Base-by-base conservation (phyloP, 2,113 vertebrate genomes). In the Mus spicilegus region DNA sequence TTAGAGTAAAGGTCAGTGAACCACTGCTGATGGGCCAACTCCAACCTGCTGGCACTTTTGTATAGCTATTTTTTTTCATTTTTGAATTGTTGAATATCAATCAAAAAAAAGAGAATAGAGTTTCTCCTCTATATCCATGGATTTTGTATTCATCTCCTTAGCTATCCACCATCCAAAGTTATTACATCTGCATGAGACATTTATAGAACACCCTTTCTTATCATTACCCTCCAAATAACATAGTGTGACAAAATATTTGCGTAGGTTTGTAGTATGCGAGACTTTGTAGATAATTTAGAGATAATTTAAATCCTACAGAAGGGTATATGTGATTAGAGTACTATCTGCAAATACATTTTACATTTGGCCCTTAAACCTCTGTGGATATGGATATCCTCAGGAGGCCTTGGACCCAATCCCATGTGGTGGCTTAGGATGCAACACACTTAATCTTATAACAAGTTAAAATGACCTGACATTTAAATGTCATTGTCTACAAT, bases 21-120 rank as follows among this genome's bases (percentile, higher is more conserved):
- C 10, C 10, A 36, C 2, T 70, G 42, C 3, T 3, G 0, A 16
- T 13, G 1, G 5, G 26, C 65, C 46, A 84, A 30, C 51, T 54
- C 56, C 30, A 51, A 42, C 54, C 24, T 13, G 4, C 42, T 63
- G 46, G 5, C 54, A 70, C 22, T 5, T 77, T 61, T 24, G 72
- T 30, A 14, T 46, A 78, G 84, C 49, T 33, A 39, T 67, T 51
- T 33, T 85, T 49, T 84, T 54, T 65, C 1, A n/a, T 42, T 95
- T 94, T 91, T 81, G 72, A 67, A 77, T 61, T 67, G 75, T 14
- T 95, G 56, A 56, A 8, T 87, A 42, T 81, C 46, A 93, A 22
- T 72, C 22, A 26, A 39, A 54, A 42, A 42, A 89, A 87, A 22
- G 65, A 87, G 17, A 61, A 67, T 13, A 30, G 10, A 49, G 3